These are phyloP conservation scores for Calosoma granatense DNA, from an alignment of 1,140 invertebrate genomes.

Conservation along the genomic window DNA sequence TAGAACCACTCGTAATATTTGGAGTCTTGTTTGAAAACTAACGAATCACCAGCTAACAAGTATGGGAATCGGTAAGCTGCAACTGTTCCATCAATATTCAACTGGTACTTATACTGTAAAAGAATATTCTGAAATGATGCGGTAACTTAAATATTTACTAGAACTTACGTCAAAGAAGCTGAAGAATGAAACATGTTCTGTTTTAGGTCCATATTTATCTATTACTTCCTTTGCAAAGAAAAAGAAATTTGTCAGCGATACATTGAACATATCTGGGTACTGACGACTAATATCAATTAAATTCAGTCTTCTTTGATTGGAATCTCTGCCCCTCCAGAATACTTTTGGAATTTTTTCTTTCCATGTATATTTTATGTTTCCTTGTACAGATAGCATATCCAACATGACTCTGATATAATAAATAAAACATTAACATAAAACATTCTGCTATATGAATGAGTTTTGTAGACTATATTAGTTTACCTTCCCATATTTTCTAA, in stretches of 20 bases:
- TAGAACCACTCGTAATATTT: constrained; percentile 95
- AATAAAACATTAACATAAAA: neutral
- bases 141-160: constrained; percentile 3
- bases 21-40: constrained; percentile 89
- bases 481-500: constrained; percentile 86
- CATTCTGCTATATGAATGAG: neutral
- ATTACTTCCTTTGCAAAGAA: constrained; percentile 86
- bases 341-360: constrained; percentile 60
- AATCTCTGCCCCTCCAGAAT: constrained; percentile 91
- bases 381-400: constrained; percentile 84
- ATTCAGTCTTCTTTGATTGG: constrained; percentile 68
- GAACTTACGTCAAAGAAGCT: constrained; percentile 85
- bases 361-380: constrained; percentile 64
- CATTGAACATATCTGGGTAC: constrained; percentile 78
- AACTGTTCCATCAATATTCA: constrained; percentile 93
- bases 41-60: constrained; percentile 71
- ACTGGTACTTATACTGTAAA: constrained; percentile 88
- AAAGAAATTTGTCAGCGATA: constrained; percentile 91
- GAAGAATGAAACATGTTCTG: constrained; percentile 81
- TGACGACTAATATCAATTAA: constrained; percentile 69
- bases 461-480: constrained; percentile 10
- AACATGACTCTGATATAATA: constrained; percentile 59
- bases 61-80: constrained; percentile 92
- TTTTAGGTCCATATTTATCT: constrained; percentile 73
- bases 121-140: constrained; percentile 12